phyloP scores from a whole-genome alignment of 2,113 vertebrate genomes.

The Engystomops pustulosus region DNA sequence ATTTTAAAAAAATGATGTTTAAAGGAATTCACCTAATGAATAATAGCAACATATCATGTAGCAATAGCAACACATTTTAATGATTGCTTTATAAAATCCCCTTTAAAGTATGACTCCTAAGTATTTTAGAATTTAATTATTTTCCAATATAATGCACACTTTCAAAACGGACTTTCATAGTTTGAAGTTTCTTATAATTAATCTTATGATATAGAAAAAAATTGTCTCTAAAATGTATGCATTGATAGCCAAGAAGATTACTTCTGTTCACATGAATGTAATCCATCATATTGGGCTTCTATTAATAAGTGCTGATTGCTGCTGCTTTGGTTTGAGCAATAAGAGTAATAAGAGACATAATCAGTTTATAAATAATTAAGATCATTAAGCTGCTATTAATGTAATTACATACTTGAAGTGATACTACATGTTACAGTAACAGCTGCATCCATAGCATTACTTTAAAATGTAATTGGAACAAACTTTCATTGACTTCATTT shows the following conservation, averaged over 20 bases:
- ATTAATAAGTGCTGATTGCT: conserved; percentile 37
- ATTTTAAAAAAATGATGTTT: too few relatives aligned
- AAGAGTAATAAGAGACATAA: conserved; percentile 39
- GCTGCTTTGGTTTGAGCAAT: conserved; percentile 34
- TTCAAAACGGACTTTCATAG: not conserved
- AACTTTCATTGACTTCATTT: conserved; percentile 10
- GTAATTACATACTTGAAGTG: conserved; percentile 44
- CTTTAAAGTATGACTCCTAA: not conserved
- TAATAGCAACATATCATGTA: not conserved
- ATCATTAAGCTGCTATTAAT: conserved; percentile 47
- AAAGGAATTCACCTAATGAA: too few relatives aligned
- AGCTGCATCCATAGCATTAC: conserved; percentile 15
- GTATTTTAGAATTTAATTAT: not conserved
- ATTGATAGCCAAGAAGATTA: conserved; percentile 33
- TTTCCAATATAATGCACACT: conserved; percentile 5
- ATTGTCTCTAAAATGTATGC: not conserved
- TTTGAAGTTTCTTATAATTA: conserved; percentile 15
- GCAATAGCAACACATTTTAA: not conserved
- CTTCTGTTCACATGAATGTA: conserved; percentile 4
- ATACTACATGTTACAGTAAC: conserved; percentile 41
- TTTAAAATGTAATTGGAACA: conserved; percentile 17
- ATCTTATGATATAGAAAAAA: not conserved
- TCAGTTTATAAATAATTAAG: conserved; percentile 55
- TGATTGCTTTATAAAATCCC: not conserved
- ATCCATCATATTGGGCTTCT: conserved; percentile 26